Base-by-base conservation (phyloP, 1,140 invertebrate species). In the Ostrea denselamellosa region DNA sequence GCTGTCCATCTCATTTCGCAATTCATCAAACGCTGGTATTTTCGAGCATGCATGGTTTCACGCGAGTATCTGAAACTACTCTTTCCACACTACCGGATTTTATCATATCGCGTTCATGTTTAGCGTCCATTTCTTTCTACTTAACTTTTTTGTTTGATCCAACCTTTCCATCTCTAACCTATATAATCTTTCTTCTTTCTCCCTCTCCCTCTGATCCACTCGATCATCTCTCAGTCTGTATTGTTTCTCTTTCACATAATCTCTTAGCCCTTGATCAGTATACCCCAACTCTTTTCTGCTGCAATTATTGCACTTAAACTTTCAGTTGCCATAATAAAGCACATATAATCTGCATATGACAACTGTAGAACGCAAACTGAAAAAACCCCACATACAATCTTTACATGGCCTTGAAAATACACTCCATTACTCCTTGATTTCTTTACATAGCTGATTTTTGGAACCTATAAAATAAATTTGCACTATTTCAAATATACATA, bases 11-110 rank as follows among this genome's bases (percentile, higher is more conserved):
- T n/a, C n/a, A n/a, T n/a, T n/a, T n/a, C n/a, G n/a, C n/a, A n/a
- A n/a, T n/a, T n/a, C 88, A 52, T 89, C 85, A 87, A 90, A 90
- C 25, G 44, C 17, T 19, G 85, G 84, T 34, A 88, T 44, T 44
- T 88, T 88, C 14, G 87, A n/a, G 84, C n/a, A 14, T 34, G 19
- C 56, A 28, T 19, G 25, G 7, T 82, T 68, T 25, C 19, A 77
- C 12, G 8, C 34, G 8, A 8, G 34, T 22, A 51, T 71, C 0
- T 7, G 14, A 52, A 77, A 51, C 14, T 71, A 25, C n/a, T 25
- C 68, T 86, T 34, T 77, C 52, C 0, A 51, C 44, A 51, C 34
- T 77, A 44, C 65, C 28, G 9, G 14, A n/a, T 25, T 82, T 71
- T 8, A 81, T 19, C 25, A 82, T 56, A 14, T 77, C 51, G 10